These are phyloP conservation scores for Diglossa cyanea DNA, from an alignment of 2,797 vertebrate genomes.

Conservation along the genomic window DNA sequence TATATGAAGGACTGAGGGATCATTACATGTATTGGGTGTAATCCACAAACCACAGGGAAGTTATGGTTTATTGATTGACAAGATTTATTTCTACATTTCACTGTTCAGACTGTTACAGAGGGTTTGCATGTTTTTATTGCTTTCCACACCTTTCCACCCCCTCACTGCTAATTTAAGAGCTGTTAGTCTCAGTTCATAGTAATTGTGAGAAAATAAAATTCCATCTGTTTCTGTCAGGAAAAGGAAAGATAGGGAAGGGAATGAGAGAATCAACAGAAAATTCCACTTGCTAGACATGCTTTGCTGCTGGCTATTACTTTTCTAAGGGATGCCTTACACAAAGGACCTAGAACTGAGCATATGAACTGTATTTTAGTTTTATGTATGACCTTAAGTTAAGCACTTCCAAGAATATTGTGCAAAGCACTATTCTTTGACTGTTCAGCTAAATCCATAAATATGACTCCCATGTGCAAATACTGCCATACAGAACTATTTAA, in stretches of 20 bases:
- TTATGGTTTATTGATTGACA: background rate
- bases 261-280: constrained; percentile 52
- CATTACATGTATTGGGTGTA: background rate
- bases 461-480: background rate
- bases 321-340: background rate
- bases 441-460: constrained; percentile 1
- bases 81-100: constrained; percentile 8
- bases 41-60: background rate
- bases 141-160: constrained; percentile 56
- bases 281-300: constrained; percentile 41
- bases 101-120: constrained; percentile 10
- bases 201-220: constrained; percentile 59
- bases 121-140: constrained; percentile 18
- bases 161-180: constrained; percentile 53
- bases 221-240: constrained; percentile 46
- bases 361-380: background rate
- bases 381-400: background rate
- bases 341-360: background rate
- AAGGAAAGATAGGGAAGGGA: background rate
- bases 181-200: constrained; percentile 57
- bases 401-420: background rate
- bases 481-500: background rate
- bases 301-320: constrained; percentile 18
- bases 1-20: background rate
- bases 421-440: background rate